Evolutionary conservation across 2,113 vertebrate species (phyloP), one percentile per base, ranked within the genome.

Genomic region (Rynchops niger): DNA sequence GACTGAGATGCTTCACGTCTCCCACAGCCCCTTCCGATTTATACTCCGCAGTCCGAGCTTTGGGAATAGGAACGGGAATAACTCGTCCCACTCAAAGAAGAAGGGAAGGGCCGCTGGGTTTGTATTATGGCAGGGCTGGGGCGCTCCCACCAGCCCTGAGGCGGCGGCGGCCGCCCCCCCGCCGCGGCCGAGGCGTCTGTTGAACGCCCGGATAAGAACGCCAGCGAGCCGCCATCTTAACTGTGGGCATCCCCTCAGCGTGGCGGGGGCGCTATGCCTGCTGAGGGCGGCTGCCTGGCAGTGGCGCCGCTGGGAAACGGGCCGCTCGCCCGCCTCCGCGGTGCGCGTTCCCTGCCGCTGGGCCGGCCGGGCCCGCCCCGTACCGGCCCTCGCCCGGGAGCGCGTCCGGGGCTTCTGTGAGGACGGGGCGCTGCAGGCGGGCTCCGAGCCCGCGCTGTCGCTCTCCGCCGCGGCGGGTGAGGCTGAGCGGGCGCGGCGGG

Each of bases 71-170:
- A 63, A 13, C 0, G 18, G n/a, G 49, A 67, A 15, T 3, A 55
- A 30, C 9, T 6, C 2, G 4, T 7, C 8, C 18, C 3, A 26
- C 9, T 15, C 29, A 11, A 15, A 42, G 7, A 4, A 3, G 11
- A 29, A 4, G 5, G 15, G 6, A 32, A 42, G 4, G 32, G 23
- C 12, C 8, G 6, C 4, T 11, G 21, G 2, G 6, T 8, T 29
- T 49, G 5, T 5, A 3, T 14, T 19, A n/a, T 11, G 5, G 13
- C 6, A 0, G 1, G 3, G 17, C 16, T 6, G 1, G 3, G 3
- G n/a, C 17, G 11, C 50, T 63, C 29, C 25, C 30, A 6, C 36
- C 25, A 2, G 17, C 26, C 26, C 43, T 43, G 7, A n/a, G 8
- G 7, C 63, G 30, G 55, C 7, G 5, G 5, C 18, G 1, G 14